Percentiles rank a stretch among this genome's conserved stretches.
phyloP scores from a whole-genome alignment of 2,888 invertebrate species.

The Spodoptera picta region DNA sequence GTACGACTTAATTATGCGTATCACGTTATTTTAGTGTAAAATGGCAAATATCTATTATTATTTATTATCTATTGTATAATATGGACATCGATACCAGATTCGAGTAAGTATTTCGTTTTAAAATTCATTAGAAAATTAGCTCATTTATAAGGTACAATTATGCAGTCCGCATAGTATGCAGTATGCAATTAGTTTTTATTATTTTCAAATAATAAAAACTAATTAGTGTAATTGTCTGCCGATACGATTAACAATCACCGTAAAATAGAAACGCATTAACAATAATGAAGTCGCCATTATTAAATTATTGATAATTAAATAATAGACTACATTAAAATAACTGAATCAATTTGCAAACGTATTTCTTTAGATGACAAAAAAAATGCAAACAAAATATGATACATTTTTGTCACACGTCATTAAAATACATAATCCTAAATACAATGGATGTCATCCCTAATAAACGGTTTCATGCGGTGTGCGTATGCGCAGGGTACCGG shows the following conservation, averaged over 20 bases:
- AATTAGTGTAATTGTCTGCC: slow-evolving; percentile 17
- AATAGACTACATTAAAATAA: neutral
- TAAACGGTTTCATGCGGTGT: slow-evolving; percentile 59
- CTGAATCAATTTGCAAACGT: slow-evolving; percentile 3
- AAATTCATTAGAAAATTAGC: neutral
- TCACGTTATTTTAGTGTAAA: slow-evolving; percentile 22
- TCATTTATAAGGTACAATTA: neutral
- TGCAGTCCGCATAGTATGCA: no score
- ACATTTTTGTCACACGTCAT: slow-evolving; percentile 32
- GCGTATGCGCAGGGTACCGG: slow-evolving; percentile 62
- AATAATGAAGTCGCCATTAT: slow-evolving; percentile 4
- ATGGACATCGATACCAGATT: no score
- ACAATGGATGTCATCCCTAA: slow-evolving; percentile 58
- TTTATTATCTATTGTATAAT: neutral
- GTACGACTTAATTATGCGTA: slow-evolving; percentile 37
- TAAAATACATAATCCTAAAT: slow-evolving; percentile 42
- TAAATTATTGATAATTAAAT: neutral
- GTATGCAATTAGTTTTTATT: no score
- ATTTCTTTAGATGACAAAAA: slow-evolving; percentile 24
- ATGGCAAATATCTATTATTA: neutral
- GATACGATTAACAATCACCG: slow-evolving; percentile 1
- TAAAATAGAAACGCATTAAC: slow-evolving; percentile 10
- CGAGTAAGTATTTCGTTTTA: no score
- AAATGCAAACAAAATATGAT: slow-evolving; percentile 37
- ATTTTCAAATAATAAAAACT: slow-evolving; percentile 15